Base-by-base conservation (phyloP, 2,113 vertebrate species). In the Stegastes partitus region DNA sequence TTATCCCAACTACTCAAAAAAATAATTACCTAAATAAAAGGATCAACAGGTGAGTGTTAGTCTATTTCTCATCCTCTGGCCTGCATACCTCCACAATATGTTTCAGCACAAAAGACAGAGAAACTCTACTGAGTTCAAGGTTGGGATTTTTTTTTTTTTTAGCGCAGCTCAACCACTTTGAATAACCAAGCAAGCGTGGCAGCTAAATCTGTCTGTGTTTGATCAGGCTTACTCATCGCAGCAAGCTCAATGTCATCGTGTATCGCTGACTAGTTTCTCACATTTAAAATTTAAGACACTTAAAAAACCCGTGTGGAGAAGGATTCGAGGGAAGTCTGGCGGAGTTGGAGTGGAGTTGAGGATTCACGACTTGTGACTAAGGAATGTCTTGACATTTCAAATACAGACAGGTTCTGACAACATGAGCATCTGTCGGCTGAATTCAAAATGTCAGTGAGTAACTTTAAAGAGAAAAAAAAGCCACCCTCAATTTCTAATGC, bases 361-460 rank as follows among this genome's bases (percentile, higher is more conserved):
- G 70, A 74, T 54, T 73, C 62, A 61, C 49, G 2, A 39, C 49
- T 28, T 54, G 2, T 49, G 34, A 19, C 37, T 28, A 9, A 34
- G 10, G 34, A 26, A 59, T 22, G 31, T 58, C 25, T 25, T 65
- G 39, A 62, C 31, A 58, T 69, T 63, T 53, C 26, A 47, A 56
- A 16, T 44, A 57, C 10, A 71, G 11, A 55, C 50, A 19, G 16
- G 12, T 11, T 51, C 55, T 42, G 54, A 59, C 25, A 31, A 10
- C 28, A 50, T 22, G 0, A 59, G 19, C 34, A 57, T 21, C 5
- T 51, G 25, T 50, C 67, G 50, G 28, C 42, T 5, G 39, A 65
- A 65, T 11, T 65, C 23, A 56, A 57, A 69, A 65, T 23, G 28
- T 44, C 70, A 55, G 7, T 9, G 3, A 56, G 51, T n/a, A 19